Conservation (phyloP, 1,140 invertebrate genomes). For the Periplaneta americana region DNA sequence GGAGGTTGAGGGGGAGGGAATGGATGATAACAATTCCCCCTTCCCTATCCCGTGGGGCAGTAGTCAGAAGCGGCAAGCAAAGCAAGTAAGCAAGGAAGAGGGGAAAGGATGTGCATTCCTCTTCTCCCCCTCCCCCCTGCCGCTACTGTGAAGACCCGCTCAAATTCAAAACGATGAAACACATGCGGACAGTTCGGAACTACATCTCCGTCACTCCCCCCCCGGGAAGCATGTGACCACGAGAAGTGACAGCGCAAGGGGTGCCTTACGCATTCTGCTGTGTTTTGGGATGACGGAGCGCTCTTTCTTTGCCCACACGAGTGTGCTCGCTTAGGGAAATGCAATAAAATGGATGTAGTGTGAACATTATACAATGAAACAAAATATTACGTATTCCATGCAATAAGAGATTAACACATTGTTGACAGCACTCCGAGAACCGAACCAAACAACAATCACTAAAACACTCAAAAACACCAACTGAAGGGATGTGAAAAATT, state of each 20-base stretch:
- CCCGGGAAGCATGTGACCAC: neutral
- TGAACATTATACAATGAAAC: no score
- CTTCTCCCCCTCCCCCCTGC: neutral
- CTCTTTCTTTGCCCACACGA: no score
- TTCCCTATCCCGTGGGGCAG: neutral
- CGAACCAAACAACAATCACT: no score
- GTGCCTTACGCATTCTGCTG: neutral
- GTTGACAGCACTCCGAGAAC: no score
- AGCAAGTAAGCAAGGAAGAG: neutral
- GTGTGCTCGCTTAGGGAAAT: no score
- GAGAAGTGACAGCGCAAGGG: neutral
- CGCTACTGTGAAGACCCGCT: constrained; percentile 12
- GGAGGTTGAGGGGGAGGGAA: neutral
- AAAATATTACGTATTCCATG: no score
- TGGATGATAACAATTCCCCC: neutral
- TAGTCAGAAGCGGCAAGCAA: neutral
- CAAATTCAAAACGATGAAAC: constrained; percentile 18
- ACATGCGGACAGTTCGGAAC: constrained; percentile 8
- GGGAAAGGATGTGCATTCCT: neutral
- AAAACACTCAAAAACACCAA: no score
- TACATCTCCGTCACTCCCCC: neutral
- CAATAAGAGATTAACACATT: no score
- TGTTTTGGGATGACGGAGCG: neutral
- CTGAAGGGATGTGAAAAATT: no score
- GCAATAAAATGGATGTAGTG: no score